phyloP scores from a whole-genome alignment of 2,113 vertebrate genomes.

The Pavo muticus region DNA sequence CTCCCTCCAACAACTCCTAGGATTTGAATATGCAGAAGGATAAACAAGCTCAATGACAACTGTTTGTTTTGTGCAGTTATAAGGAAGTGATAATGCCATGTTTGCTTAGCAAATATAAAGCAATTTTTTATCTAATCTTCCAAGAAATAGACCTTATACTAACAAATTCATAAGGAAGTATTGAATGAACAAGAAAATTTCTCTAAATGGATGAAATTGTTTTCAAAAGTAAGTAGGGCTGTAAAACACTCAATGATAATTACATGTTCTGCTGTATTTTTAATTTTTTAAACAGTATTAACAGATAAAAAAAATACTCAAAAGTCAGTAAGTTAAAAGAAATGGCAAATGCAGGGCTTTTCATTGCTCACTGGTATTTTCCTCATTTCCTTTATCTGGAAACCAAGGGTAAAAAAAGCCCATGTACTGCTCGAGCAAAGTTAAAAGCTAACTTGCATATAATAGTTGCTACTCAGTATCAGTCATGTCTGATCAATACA shows the following conservation, averaged over 20 bases:
- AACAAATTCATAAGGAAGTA: background rate
- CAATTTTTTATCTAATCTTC: background rate
- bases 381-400: background rate
- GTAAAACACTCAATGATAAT: background rate
- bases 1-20: background rate
- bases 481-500: background rate
- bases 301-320: background rate
- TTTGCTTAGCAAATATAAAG: background rate
- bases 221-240: background rate
- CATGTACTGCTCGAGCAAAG: background rate
- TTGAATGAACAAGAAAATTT: background rate
- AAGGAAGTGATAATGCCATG: background rate
- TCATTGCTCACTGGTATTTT: background rate
- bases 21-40: slow-evolving; percentile 27
- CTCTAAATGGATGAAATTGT: background rate
- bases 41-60: background rate
- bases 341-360: background rate
- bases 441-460: background rate
- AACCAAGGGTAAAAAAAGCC: background rate
- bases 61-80: background rate
- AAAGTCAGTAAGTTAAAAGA: background rate
- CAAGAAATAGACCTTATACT: background rate
- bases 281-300: background rate
- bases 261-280: background rate
- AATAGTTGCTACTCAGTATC: background rate